Conservation (phyloP, 2,888 invertebrate genomes). For the Phanerotoma sp. region DNA sequence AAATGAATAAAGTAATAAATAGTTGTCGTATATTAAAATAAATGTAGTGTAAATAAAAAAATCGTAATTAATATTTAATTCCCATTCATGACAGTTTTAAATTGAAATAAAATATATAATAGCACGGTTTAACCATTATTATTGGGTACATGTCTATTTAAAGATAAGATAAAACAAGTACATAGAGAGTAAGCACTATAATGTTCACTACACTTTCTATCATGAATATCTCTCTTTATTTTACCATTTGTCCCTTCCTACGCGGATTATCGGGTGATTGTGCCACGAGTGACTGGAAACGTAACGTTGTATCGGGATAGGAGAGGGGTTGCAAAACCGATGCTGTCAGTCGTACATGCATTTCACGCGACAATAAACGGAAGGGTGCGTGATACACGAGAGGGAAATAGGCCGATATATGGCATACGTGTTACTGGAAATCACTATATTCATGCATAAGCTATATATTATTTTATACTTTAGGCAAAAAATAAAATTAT, state of each 20-base stretch:
- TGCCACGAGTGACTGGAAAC: constrained; percentile 3
- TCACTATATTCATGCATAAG: background rate
- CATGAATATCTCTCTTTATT: constrained; percentile 4
- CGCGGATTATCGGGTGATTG: constrained; percentile 15
- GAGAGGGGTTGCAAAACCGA: constrained; percentile 9
- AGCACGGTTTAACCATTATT: too few species aligned
- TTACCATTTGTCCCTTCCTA: background rate
- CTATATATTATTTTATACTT: background rate
- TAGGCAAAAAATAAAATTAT: constrained; percentile 4
- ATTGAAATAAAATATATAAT: too few species aligned
- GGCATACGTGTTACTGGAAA: background rate
- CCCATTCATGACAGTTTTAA: too few species aligned
- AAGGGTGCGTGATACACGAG: constrained; percentile 21
- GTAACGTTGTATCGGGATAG: background rate
- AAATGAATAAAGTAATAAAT: too few species aligned
- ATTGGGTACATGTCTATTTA: too few species aligned
- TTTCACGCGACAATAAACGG: constrained; percentile 24
- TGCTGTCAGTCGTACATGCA: constrained; percentile 3
- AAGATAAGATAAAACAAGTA: constrained; percentile 14
- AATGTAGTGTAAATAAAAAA: too few species aligned
- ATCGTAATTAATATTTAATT: too few species aligned
- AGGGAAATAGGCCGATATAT: background rate
- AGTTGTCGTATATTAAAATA: too few species aligned
- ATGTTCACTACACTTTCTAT: constrained; percentile 4
- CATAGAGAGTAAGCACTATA: constrained; percentile 1